phyloP scores from a whole-genome alignment of 2,888 invertebrate genomes.

The Amblyjoppa proteus region DNA sequence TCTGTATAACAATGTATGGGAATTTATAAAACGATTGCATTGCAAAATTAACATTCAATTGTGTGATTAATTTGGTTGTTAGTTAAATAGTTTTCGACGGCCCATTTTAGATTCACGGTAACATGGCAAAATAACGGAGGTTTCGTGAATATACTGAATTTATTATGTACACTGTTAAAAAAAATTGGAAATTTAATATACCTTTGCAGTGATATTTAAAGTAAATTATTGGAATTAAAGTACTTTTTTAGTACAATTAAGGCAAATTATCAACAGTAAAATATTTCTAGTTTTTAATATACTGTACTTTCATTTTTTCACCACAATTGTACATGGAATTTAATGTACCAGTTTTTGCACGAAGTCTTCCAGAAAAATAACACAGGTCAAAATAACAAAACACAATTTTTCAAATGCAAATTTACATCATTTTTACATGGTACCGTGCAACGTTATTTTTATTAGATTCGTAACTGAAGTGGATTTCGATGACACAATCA shows the following conservation, averaged over 20 bases:
- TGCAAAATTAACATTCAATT: neutral
- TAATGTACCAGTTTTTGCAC: too few species aligned
- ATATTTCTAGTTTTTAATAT: too few species aligned
- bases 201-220: too few species aligned
- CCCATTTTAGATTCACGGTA: too few species aligned
- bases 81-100: neutral
- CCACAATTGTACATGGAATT: too few species aligned
- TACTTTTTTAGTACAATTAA: too few species aligned
- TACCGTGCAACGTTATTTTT: neutral
- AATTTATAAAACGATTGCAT: neutral
- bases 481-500: neutral
- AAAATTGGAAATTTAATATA: too few species aligned
- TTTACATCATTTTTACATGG: neutral
- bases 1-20: slow-evolving; percentile 84
- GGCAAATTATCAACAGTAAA: too few species aligned
- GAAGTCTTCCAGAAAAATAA: neutral
- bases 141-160: neutral
- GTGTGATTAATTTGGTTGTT: neutral
- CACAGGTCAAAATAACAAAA: neutral
- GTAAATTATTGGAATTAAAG: too few species aligned
- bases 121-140: neutral
- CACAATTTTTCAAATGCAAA: neutral
- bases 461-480: neutral
- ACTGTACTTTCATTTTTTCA: too few species aligned
- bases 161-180: too few species aligned